Percentiles rank a stretch among this genome's conserved stretches.
These are phyloP conservation scores for Mallotus villosus DNA, from an alignment of 2,797 vertebrate genomes.

Conservation along the genomic window DNA sequence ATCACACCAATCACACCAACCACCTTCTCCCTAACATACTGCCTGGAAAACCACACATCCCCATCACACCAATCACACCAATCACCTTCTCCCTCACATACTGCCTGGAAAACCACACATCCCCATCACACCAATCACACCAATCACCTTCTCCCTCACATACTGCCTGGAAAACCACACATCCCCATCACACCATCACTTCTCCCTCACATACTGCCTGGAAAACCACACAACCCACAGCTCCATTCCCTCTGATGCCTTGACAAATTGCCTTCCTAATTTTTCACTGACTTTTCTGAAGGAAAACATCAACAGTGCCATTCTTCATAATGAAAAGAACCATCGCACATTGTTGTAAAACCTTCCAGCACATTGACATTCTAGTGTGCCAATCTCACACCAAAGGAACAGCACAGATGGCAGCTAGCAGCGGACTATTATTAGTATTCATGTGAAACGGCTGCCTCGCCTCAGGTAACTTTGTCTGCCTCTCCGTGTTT, in stretches of 20 bases:
- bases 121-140: conserved; percentile 98
- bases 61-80: conserved; percentile 97
- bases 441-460: background rate
- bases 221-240: conserved; percentile 16
- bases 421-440: background rate
- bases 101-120: too few species aligned
- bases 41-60: too few species aligned
- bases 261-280: background rate
- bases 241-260: background rate
- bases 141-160: conserved; percentile 88
- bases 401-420: background rate
- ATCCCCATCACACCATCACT: conserved; percentile 96
- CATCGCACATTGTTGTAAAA: background rate
- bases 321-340: too few species aligned
- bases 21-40: conserved; percentile 88
- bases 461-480: background rate
- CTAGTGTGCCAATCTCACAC: background rate
- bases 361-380: background rate
- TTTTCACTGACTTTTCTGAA: background rate
- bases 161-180: too few species aligned
- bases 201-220: conserved; percentile 92
- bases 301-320: too few species aligned
- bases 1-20: conserved; percentile 98
- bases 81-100: conserved; percentile 90
- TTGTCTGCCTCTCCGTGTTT: background rate